These are phyloP conservation scores for Stegodyphus dumicola DNA, from an alignment of 1,140 invertebrate genomes.

Conservation along the genomic window DNA sequence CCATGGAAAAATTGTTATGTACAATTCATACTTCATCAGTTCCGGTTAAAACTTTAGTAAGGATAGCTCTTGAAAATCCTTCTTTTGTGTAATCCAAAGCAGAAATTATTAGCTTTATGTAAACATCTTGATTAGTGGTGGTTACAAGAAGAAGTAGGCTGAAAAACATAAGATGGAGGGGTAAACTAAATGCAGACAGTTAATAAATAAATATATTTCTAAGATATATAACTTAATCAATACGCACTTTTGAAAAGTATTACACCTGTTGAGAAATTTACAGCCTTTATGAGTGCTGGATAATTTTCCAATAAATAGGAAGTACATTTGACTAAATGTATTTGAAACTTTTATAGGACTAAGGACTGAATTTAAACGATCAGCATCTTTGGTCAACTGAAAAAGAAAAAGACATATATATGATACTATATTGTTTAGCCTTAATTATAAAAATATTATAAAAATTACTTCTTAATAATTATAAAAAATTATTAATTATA, in stretches of 20 bases:
- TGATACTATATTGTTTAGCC: too few species aligned
- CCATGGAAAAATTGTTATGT: too few species aligned
- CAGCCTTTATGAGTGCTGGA: conserved; percentile 80
- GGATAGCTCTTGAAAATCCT: conserved; percentile 74
- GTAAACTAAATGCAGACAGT: not conserved
- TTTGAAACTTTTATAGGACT: conserved; percentile 87
- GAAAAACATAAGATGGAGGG: conserved; percentile 54
- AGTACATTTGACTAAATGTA: conserved; percentile 93
- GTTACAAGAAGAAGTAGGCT: conserved; percentile 83
- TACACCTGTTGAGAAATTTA: conserved; percentile 78
- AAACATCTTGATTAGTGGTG: conserved; percentile 88
- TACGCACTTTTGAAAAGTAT: conserved; percentile 80
- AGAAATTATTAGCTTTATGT: conserved; percentile 91
- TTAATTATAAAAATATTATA: too few species aligned
- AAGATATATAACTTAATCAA: not conserved
- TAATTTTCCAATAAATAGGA: conserved; percentile 89
- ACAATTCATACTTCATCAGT: conserved; percentile 66
- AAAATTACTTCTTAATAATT: too few species aligned
- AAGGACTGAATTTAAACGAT: conserved; percentile 87
- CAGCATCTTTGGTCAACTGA: conserved; percentile 78
- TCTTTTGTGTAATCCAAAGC: conserved; percentile 86
- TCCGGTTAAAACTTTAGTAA: conserved; percentile 70
- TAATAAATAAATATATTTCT: not conserved
- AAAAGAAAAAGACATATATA: conserved; percentile 10
- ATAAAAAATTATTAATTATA: too few species aligned